Evolutionary conservation across 1,140 invertebrate genomes (phyloP), one percentile per base, ranked within the genome.

Genomic region (Drosophila gunungcola): DNA sequence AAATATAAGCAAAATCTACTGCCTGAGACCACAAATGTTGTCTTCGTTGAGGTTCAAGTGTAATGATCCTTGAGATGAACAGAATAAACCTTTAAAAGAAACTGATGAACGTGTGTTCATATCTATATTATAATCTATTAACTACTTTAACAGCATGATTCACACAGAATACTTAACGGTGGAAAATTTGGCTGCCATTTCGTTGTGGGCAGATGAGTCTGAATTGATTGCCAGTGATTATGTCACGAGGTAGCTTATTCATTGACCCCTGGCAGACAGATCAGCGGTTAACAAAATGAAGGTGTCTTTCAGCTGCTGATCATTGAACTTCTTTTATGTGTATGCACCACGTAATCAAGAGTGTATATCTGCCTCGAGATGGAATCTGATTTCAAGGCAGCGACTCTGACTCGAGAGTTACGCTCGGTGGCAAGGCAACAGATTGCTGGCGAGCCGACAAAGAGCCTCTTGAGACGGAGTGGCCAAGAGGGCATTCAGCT

Each of bases 301-400:
- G 80, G 72, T 80, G 81, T 55, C 49, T 49, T 62, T 83, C 64
- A 57, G 75, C 64, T 83, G 75, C 64, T 83, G 80, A 83, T 63
- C 70, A 79, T 75, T 83, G 74, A 83, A 78, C 70, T 77, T 34
- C 9, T 7, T n/a, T 16, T 43, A 65, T 43, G 42, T 38, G 42
- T 41, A 38, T 43, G 21, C 43, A 42, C 21, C 38, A 34, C 52
- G 29, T 29, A 69, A 39, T 56, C 43, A 54, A 39, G 51, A 68
- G 57, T 58, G 5, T 25, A 25, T 42, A 38, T 58, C 63, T 16
- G 43, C 27, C 3, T 32, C 27, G 12, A 69, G 78, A 32, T 64
- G 4, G 41, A 52, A 39, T 43, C 55, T 54, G 51, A 39, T 65
- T 76, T 68, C 73, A 77, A 80, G 80, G 75, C 80, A 75, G 53